Evolutionary conservation across 2,888 invertebrate species (phyloP), one percentile per base, ranked within the genome.

Genomic region (Elmis aenea): DNA sequence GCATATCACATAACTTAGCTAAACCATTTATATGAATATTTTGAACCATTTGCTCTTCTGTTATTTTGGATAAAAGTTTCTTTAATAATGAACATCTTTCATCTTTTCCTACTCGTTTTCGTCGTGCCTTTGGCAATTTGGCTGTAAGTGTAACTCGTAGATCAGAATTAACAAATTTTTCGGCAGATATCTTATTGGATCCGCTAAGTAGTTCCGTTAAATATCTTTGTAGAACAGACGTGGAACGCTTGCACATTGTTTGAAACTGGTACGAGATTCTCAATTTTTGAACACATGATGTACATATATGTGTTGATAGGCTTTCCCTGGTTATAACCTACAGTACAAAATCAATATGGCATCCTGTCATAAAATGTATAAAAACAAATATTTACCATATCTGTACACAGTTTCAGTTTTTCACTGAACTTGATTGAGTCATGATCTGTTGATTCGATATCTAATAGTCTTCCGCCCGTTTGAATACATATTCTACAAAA

Each of bases 401-500:
- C 62, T 16, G 65, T 61, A 48, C 66, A 65, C 40, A 51, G 44
- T 48, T 61, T 54, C 46, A 67, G 51, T 57, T 67, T 67, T 37
- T 66, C 63, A 52, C 64, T 61, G 37, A 67, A 58, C 48, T 54
- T 62, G 28, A 67, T 55, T 22, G 53, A 52, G 45, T 67, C 67
- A 45, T 55, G 55, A 47, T 67, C 66, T 20, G 53, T 45, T 10
- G 58, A 55, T 35, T 64, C 55, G 33, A 67, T 55, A 48, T 66
- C 62, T 38, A 58, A 39, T 35, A 67, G 49, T 46, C 59, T 57
- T 31, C 52, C 59, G 33, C 55, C 58, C 15, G 59, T 55, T 47
- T 59, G 59, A 32, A 67, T 54, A 46, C 67, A 67, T 55, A 67
- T 62, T 51, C 66, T 54, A 47, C 67, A 67, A 45, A 67, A 63